Evolutionary conservation across 2,797 vertebrate species (phyloP).

Genomic region (Phalanger gymnotis): DNA sequence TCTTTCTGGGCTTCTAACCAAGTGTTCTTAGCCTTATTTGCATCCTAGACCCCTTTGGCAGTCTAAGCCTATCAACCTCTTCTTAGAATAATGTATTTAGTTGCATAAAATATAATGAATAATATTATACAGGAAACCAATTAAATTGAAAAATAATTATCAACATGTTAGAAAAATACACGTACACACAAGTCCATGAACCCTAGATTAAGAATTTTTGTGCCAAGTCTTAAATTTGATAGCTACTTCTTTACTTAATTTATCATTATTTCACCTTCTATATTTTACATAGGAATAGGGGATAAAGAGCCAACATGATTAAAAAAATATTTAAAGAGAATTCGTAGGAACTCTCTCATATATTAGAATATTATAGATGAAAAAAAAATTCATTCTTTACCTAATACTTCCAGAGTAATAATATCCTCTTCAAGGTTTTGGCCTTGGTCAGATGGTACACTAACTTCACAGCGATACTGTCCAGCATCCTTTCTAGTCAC

Average conservation of each 20-base stretch:
- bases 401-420: slow-evolving; percentile 92
- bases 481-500: slow-evolving; percentile 94
- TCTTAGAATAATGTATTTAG: neutral
- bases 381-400: slow-evolving; percentile 80
- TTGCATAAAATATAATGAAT: neutral
- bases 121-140: neutral
- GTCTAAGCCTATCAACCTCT: neutral
- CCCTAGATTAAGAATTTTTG: neutral
- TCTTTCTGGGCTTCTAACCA: neutral
- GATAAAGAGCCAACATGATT: neutral
- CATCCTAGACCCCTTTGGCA: neutral
- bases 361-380: neutral
- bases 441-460: slow-evolving; percentile 87
- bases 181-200: neutral
- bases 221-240: neutral
- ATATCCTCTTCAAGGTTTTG: slow-evolving; percentile 91
- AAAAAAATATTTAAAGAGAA: neutral
- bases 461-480: slow-evolving; percentile 96
- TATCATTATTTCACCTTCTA: neutral
- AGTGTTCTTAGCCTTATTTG: neutral
- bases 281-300: neutral
- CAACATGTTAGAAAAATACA: neutral
- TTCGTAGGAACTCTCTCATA: neutral
- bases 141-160: neutral
- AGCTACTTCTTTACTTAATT: neutral